Base-by-base conservation (phyloP, 2,888 invertebrate genomes). In the Villa cingulata region DNA sequence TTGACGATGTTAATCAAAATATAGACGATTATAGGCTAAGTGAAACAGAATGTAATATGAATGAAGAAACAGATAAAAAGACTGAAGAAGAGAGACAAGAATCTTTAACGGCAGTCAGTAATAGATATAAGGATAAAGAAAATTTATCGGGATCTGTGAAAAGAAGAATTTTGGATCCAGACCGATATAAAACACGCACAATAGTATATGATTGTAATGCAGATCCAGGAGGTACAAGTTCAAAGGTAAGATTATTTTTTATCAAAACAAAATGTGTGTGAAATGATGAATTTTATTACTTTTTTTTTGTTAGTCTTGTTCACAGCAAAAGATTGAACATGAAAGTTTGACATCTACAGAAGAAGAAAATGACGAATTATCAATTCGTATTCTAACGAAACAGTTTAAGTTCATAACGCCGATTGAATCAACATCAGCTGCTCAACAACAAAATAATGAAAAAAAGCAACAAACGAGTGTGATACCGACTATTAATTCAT, bases 131-230 rank as follows among this genome's bases (percentile, higher is more conserved):
- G n/a, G 16, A 10, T 15, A 27, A 41, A 20, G 34, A 16, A n/a
- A 39, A 18, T 40, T n/a, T 20, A 7, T 49, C 51, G n/a, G 44
- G 37, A 18, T 45, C 51, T 5, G 37, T 23, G 14, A 51, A 49
- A 58, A 74, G 74, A 58, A 72, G 79, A 16, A 63, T 72, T 14
- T 79, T 81, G 52, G 81, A 82, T 59, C 78, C 78, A 7, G 86
- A 86, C 42, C 73, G 86, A 44, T 86, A 81, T 62, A 75, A 79
- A 57, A 87, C 86, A 3, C 77, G 80, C 57, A 83, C 85, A 0
- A 66, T 84, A 18, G 54, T 57, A 15, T 65, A 43, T 27, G 23
- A 43, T 32, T 12, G 12, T 12, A 32, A 32, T 32, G 29, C 29
- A 12, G 29, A 32, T 32, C 9, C 9, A 32, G 12, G 12, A 12